Conservation (phyloP, 2,888 invertebrate species). For the Lasioglossum villosulum region DNA sequence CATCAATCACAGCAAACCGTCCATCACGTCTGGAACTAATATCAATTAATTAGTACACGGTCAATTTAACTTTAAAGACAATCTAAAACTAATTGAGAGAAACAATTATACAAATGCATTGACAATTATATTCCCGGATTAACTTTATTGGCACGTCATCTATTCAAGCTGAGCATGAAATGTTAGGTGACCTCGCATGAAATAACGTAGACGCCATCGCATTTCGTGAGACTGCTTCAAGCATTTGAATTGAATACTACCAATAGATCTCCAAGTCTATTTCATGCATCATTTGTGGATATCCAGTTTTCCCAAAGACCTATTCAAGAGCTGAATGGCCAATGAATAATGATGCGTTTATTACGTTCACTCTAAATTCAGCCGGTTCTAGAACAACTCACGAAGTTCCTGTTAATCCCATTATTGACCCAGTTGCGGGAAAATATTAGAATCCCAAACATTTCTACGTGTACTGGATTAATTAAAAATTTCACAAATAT, state of each 20-base stretch:
- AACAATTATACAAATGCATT: not conserved
- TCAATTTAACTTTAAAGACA: not conserved
- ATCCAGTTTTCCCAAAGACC: constrained; percentile 9
- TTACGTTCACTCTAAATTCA: not conserved
- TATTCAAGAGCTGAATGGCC: not conserved
- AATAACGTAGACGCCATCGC: not conserved
- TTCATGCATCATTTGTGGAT: constrained; percentile 12
- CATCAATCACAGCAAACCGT: not conserved
- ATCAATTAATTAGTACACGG: not conserved
- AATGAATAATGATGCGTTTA: constrained; percentile 16
- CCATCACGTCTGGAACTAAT: not conserved
- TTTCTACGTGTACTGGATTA: not conserved
- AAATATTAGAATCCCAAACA: not conserved
- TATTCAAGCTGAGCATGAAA: not conserved
- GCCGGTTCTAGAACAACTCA: not conserved
- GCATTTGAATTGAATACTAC: constrained; percentile 13
- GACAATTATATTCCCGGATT: not conserved
- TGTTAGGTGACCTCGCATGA: not conserved
- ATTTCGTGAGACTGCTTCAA: not conserved
- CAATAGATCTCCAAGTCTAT: constrained; percentile 6
- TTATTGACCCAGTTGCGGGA: not conserved
- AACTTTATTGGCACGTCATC: not conserved
- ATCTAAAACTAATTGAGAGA: not conserved
- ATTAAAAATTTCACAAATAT: no score
- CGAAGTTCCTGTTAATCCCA: no score